Base-by-base conservation (phyloP, 1,140 invertebrate species). In the Drosophila nigromelanica region DNA sequence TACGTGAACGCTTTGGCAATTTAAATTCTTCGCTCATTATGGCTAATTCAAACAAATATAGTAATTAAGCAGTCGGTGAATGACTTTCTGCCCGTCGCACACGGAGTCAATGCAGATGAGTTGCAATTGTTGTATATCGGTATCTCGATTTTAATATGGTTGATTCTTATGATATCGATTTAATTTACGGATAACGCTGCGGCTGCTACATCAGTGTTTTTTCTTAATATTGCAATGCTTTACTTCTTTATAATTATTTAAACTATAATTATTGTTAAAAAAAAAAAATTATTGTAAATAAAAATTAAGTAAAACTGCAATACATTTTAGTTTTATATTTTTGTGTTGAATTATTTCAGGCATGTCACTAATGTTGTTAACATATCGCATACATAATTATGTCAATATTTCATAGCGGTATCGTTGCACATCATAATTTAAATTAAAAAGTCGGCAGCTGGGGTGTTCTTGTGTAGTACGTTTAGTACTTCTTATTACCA, bases 1-100 rank as follows among this genome's bases (percentile, higher is more conserved):
- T 97, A 76, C 94, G 94, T 15, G 96, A 95, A 89, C 96, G 94
- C 87, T 96, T 95, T 76, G 96, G 94, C 90, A 96, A 72, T 90
- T 95, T 94, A 67, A 92, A 91, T 85, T 93, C 93, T 70, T 92
- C 93, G 59, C 92, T 92, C 93, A 94, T 94, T 30, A 15, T 73
- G 7, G 37, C 12, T 51, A 59, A 54, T 35, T 43, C 37, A 18
- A 21, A 63, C 40, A 30, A 15, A 66, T 67, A 75, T 63, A 18
- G 14, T 21, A 52, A 64, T 51, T 56, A 42, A 42, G 55, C 52
- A 45, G 50, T 42, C 48, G 40, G 35, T 48, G 35, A 37, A 59
- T 66, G 51, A 64, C 50, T 64, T 48, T 64, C 35, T 33, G 69
- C 62, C 59, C 69, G 69, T 72, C 62, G 62, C 45, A 42, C 58